phyloP scores from a whole-genome alignment of 2,113 vertebrate species.

The Lophura nycthemera region DNA sequence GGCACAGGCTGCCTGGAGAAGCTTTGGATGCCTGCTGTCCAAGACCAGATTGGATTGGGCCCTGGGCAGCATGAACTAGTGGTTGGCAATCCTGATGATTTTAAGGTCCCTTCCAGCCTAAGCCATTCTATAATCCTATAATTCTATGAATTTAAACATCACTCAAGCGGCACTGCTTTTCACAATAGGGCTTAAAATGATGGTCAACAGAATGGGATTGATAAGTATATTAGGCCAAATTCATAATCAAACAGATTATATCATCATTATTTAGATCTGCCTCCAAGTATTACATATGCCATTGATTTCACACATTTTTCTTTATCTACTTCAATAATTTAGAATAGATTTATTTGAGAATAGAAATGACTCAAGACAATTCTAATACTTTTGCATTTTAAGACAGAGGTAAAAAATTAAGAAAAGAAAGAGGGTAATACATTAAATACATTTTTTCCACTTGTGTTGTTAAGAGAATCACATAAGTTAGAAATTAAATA shows the following conservation, averaged over 20 bases:
- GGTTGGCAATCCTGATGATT: too few relatives aligned
- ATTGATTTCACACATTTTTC: background rate
- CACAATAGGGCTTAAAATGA: background rate
- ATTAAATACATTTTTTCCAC: background rate
- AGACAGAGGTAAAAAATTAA: background rate
- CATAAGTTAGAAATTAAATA: background rate
- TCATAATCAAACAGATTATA: background rate
- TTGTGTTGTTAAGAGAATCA: background rate
- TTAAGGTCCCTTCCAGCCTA: too few relatives aligned
- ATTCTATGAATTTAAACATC: background rate
- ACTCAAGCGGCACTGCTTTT: background rate
- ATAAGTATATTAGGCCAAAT: background rate
- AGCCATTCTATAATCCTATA: too few relatives aligned
- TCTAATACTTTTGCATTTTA: background rate
- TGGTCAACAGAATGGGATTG: background rate
- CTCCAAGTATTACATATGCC: background rate
- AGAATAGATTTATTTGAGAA: background rate
- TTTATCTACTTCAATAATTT: background rate
- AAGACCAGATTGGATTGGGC: too few relatives aligned
- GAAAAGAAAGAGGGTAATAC: background rate
- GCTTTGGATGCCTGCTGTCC: too few relatives aligned
- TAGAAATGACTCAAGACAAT: background rate
- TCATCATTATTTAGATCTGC: background rate
- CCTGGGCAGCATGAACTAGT: too few relatives aligned
- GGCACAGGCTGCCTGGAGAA: too few relatives aligned